Conservation (phyloP, 2,888 invertebrate species). For the Pristionchus exspectatus region DNA sequence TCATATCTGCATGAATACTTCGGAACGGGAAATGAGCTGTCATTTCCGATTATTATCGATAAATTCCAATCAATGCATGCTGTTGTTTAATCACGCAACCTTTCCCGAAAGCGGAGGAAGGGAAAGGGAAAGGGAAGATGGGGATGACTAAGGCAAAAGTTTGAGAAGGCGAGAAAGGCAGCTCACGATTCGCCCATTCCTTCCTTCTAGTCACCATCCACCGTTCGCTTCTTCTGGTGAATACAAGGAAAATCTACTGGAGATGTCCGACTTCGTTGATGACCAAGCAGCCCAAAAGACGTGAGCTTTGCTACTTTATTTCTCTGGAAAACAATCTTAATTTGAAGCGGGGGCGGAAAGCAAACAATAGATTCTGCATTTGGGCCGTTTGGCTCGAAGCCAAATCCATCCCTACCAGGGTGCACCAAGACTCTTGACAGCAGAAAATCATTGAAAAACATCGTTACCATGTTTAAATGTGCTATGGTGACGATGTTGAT, state of each 20-base stretch:
- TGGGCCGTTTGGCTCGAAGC: not conserved
- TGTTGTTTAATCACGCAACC: constrained; percentile 41
- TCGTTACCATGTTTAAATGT: too few species aligned
- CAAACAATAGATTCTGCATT: not conserved
- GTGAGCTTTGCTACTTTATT: not conserved
- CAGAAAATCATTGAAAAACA: too few species aligned
- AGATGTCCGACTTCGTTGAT: constrained; percentile 5
- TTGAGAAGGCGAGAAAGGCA: constrained; percentile 22
- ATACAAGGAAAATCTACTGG: not conserved
- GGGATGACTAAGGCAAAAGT: constrained; percentile 37
- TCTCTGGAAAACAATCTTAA: not conserved
- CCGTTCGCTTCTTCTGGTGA: not conserved
- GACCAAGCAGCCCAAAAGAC: not conserved
- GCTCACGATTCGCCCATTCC: constrained; percentile 25
- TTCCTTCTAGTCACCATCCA: constrained; percentile 9
- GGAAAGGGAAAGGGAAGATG: not conserved
- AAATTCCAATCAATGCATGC: constrained; percentile 12
- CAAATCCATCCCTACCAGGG: too few species aligned
- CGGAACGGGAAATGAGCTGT: not conserved
- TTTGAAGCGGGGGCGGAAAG: not conserved
- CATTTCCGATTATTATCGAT: not conserved
- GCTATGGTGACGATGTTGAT: too few species aligned
- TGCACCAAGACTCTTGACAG: too few species aligned
- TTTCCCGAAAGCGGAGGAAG: not conserved
- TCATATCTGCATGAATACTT: not conserved